A percentile compares a stretch with the other conserved stretches of the same genome.
Evolutionary conservation across 2,113 vertebrate species (phyloP).

Genomic region (Oryzias javanicus): DNA sequence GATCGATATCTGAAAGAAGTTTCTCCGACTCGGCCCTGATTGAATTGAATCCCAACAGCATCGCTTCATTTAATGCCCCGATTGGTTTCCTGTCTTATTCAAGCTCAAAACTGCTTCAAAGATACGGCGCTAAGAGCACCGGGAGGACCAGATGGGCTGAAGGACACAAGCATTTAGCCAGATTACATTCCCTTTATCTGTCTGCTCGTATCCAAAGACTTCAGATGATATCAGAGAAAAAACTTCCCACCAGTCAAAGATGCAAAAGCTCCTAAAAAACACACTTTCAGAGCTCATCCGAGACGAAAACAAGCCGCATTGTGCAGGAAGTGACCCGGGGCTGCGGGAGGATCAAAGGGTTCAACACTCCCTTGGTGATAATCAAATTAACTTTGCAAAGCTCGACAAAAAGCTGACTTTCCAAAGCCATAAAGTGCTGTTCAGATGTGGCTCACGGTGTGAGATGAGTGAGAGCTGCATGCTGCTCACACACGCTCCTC

Average conservation of each 20-base stretch:
- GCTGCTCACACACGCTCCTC: slow-evolving; percentile 34
- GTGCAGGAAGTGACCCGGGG: slow-evolving; percentile 33
- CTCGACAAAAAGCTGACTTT: slow-evolving; percentile 19
- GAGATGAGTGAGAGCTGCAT: slow-evolving; percentile 38
- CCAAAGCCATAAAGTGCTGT: slow-evolving; percentile 33
- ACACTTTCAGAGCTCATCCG: background rate
- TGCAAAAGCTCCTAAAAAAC: slow-evolving; percentile 15
- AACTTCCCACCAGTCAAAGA: slow-evolving; percentile 12
- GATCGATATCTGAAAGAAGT: slow-evolving; percentile 74
- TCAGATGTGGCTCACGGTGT: slow-evolving; percentile 22
- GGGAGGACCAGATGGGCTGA: slow-evolving; percentile 65
- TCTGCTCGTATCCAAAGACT: slow-evolving; percentile 32
- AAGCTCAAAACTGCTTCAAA: slow-evolving; percentile 71
- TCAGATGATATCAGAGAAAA: slow-evolving; percentile 37
- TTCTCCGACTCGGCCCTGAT: slow-evolving; percentile 69
- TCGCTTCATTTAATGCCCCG: slow-evolving; percentile 61
- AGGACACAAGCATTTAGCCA: slow-evolving; percentile 52
- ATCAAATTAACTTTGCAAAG: slow-evolving; percentile 52
- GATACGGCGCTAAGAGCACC: slow-evolving; percentile 64
- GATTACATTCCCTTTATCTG: slow-evolving; percentile 46
- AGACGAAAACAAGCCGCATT: slow-evolving; percentile 26
- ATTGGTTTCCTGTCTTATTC: slow-evolving; percentile 73
- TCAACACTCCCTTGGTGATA: slow-evolving; percentile 28
- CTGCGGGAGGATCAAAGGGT: slow-evolving; percentile 47
- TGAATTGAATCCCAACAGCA: slow-evolving; percentile 63